Conservation (phyloP, 1,140 invertebrate species). For the Hesperophylax magnus region DNA sequence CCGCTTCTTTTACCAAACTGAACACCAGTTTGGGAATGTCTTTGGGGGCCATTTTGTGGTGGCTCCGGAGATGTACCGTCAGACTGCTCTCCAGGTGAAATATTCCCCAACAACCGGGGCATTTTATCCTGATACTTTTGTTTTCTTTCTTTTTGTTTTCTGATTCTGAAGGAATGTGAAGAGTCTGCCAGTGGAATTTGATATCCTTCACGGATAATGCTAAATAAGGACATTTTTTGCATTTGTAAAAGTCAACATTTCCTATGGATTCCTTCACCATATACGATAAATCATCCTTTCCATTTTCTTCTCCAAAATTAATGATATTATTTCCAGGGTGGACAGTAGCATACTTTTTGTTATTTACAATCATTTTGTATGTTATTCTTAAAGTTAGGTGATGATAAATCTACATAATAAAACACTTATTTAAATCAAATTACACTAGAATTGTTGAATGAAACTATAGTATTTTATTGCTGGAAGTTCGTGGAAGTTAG, state of each 20-base stretch:
- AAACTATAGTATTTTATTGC: no score
- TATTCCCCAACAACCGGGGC: constrained; percentile 65
- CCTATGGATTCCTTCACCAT: constrained; percentile 60
- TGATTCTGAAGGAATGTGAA: constrained; percentile 63
- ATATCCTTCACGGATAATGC: constrained; percentile 67
- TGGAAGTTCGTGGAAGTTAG: no score
- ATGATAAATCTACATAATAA: no score
- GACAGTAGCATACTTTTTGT: neutral
- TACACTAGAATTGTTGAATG: no score
- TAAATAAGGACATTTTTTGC: constrained; percentile 69
- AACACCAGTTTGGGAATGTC: constrained; percentile 68
- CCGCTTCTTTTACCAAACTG: constrained; percentile 66
- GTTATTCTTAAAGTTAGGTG: no score
- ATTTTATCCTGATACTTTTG: constrained; percentile 65
- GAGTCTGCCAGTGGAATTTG: constrained; percentile 67
- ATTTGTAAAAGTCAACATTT: constrained; percentile 67
- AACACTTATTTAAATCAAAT: no score
- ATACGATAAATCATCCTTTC: neutral
- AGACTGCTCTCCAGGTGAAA: constrained; percentile 66
- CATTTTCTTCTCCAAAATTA: neutral
- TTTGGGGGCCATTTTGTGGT: constrained; percentile 70
- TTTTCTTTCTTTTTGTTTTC: constrained; percentile 64
- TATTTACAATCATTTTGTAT: constrained; percentile 2
- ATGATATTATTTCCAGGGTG: neutral
- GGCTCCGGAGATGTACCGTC: constrained; percentile 65